Conservation (phyloP, 2,888 invertebrate genomes). For the Erebia epiphron region DNA sequence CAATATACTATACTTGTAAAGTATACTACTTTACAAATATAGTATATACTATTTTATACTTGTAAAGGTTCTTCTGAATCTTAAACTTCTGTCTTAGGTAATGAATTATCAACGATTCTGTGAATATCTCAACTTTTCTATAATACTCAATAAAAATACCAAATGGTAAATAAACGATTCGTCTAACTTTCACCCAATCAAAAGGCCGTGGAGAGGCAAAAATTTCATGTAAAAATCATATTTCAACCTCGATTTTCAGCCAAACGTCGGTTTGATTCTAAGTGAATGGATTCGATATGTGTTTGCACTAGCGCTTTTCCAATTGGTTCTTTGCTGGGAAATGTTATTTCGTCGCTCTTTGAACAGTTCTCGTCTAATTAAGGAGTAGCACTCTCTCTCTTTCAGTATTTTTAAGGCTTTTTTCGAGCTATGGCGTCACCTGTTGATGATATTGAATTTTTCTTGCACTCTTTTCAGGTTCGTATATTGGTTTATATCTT, state of each 20-base stretch:
- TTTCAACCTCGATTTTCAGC: conserved; percentile 17
- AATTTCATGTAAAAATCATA: conserved; percentile 19
- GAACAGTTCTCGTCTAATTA: conserved; percentile 2
- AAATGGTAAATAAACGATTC: background rate
- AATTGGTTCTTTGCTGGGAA: conserved; percentile 22
- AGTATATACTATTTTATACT: too few relatives aligned
- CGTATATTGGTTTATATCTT: too few relatives aligned
- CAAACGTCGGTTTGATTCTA: conserved; percentile 24
- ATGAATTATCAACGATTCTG: too few relatives aligned
- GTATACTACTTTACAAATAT: too few relatives aligned
- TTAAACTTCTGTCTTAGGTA: too few relatives aligned
- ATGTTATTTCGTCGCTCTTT: conserved; percentile 7
- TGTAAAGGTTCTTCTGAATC: too few relatives aligned
- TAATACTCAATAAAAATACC: background rate
- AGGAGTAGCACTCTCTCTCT: background rate
- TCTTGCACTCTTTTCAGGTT: background rate
- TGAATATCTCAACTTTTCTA: background rate
- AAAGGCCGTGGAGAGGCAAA: conserved; percentile 10
- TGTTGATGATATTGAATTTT: background rate
- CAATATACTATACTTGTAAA: too few relatives aligned
- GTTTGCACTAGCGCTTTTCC: conserved; percentile 32
- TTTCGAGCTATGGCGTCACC: background rate
- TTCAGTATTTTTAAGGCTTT: background rate
- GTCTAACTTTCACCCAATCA: conserved; percentile 11
- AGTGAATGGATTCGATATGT: conserved; percentile 34